Percentiles rank a stretch among this genome's conserved stretches.
Evolutionary conservation across 2,797 vertebrate genomes (phyloP).

Genomic region (Cirrhinus molitorella): DNA sequence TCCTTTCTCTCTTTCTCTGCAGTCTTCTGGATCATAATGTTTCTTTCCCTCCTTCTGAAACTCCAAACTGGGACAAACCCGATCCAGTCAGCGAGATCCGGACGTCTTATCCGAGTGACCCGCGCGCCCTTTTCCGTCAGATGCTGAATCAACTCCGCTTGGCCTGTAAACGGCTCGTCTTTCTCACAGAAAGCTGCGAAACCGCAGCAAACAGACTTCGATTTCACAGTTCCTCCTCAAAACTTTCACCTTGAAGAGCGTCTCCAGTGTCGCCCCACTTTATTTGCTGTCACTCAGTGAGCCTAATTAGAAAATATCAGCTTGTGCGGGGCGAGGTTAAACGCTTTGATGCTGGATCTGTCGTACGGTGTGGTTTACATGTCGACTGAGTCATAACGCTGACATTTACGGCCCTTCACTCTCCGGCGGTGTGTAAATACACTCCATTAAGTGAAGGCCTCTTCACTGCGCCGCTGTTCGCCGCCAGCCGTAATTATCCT

Average conservation of each 20-base stretch:
- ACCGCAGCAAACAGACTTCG: neutral
- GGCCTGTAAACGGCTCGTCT: constrained; percentile 59
- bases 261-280: neutral
- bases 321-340: constrained; percentile 4
- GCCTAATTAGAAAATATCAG: constrained; percentile 10
- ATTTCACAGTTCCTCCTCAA: constrained; percentile 9
- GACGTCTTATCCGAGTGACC: constrained; percentile 63
- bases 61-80: neutral
- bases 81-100: constrained; percentile 44
- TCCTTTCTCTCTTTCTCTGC: constrained; percentile 1
- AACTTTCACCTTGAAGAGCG: constrained; percentile 9
- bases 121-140: constrained; percentile 60
- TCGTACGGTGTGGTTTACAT: constrained; percentile 24
- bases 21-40: constrained; percentile 2
- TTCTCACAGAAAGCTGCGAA: constrained; percentile 53
- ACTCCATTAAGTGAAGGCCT: constrained; percentile 71
- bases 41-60: constrained; percentile 5
- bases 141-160: constrained; percentile 60
- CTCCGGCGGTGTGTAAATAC: constrained; percentile 69
- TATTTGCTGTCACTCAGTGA: neutral
- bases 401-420: constrained; percentile 46
- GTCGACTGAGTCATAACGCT: constrained; percentile 43
- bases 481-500: constrained; percentile 69
- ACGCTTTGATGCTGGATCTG: neutral
- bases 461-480: constrained; percentile 64